These are phyloP conservation scores for Erebia aethiops DNA, from an alignment of 2,888 invertebrate species.

Conservation along the genomic window DNA sequence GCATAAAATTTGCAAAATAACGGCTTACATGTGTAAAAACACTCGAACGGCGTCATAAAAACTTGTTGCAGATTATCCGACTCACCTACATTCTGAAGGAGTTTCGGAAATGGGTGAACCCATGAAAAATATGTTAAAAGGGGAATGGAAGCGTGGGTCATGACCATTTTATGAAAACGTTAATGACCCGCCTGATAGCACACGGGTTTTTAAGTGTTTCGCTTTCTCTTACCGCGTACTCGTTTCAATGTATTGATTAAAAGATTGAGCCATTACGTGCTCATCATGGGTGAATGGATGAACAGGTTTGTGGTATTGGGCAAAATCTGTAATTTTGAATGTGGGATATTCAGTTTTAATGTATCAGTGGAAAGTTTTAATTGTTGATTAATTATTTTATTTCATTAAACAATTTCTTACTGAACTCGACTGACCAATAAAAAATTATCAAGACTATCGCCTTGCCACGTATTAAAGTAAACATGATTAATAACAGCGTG, in stretches of 20 bases:
- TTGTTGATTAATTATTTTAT: too few relatives aligned
- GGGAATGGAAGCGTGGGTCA: conserved; percentile 66
- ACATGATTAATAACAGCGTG: too few relatives aligned
- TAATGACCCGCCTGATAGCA: conserved; percentile 71
- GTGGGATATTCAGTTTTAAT: too few relatives aligned
- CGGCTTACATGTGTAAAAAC: conserved; percentile 42
- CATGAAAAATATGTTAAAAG: conserved; percentile 71
- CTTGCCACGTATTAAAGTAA: too few relatives aligned
- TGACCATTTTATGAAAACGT: conserved; percentile 78
- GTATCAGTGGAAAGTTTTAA: not conserved
- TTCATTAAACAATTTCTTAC: too few relatives aligned
- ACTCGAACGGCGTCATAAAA: conserved; percentile 43
- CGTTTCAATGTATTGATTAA: conserved; percentile 43
- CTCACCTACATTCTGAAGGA: conserved; percentile 57
- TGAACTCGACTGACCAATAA: too few relatives aligned
- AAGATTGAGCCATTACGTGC: conserved; percentile 46
- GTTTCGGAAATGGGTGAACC: conserved; percentile 68
- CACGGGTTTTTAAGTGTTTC: conserved; percentile 60
- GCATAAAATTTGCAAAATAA: conserved; percentile 41
- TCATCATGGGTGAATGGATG: conserved; percentile 8
- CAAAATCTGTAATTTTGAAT: too few relatives aligned
- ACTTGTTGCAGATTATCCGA: conserved; percentile 46
- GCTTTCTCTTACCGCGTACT: conserved; percentile 54
- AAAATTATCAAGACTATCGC: too few relatives aligned
- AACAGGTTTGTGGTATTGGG: not conserved